Conservation (phyloP, 1,140 invertebrate genomes). For the Calephelis nemesis region DNA sequence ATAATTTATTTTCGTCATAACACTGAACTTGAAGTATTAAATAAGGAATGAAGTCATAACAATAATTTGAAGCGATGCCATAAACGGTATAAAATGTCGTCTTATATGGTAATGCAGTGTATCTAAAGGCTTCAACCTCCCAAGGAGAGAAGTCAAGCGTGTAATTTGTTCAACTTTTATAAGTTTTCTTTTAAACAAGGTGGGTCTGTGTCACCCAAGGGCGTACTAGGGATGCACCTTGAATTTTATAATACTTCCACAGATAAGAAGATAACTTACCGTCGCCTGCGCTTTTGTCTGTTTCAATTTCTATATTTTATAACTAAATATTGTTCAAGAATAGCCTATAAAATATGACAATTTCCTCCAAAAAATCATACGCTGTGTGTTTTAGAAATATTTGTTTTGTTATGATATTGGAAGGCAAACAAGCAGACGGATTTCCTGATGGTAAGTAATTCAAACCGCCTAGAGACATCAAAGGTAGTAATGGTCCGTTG, state of each 20-base stretch:
- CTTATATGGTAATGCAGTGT: not conserved
- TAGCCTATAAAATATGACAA: too few species aligned
- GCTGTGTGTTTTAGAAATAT: too few species aligned
- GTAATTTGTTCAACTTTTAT: conserved; percentile 7
- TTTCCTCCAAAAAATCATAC: too few species aligned
- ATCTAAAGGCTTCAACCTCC: conserved; percentile 17
- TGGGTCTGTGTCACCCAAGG: conserved; percentile 6
- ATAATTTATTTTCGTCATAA: not conserved
- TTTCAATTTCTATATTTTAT: not conserved
- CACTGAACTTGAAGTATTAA: not conserved
- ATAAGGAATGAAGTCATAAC: conserved; percentile 1
- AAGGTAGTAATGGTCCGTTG: too few species aligned
- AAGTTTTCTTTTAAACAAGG: conserved; percentile 16
- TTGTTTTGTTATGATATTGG: too few species aligned
- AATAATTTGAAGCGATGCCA: conserved; percentile 4
- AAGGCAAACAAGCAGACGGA: too few species aligned
- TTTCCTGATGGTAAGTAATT: too few species aligned
- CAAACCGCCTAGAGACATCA: too few species aligned
- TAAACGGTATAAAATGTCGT: not conserved
- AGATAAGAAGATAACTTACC: too few species aligned
- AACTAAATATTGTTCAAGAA: too few species aligned
- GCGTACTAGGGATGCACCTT: conserved; percentile 17
- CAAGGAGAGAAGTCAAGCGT: conserved; percentile 12
- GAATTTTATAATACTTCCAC: not conserved
- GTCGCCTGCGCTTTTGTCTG: too few species aligned